Evolutionary conservation across 2,888 invertebrate species (phyloP).

Genomic region (Thecophora atra): DNA sequence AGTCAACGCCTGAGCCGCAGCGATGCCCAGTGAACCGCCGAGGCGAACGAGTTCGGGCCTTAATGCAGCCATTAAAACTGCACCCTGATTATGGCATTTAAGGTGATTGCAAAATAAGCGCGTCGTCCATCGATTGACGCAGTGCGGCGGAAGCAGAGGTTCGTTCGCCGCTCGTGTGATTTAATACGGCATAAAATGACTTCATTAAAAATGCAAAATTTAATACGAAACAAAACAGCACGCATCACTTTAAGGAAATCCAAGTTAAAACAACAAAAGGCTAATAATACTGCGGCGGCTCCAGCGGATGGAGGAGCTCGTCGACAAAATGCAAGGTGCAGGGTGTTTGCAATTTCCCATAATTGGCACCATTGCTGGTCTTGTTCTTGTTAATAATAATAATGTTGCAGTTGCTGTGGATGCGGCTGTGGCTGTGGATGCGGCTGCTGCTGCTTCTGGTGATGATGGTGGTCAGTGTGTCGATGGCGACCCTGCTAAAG

Average conservation of each 20-base stretch:
- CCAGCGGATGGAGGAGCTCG: slow-evolving; percentile 1
- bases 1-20: not conserved
- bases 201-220: slow-evolving; percentile 35
- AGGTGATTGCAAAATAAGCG: slow-evolving; percentile 58
- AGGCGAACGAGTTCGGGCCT: slow-evolving; percentile 28
- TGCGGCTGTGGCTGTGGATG: not conserved
- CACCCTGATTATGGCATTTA: slow-evolving; percentile 61
- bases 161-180: slow-evolving; percentile 20
- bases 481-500: slow-evolving; percentile 46
- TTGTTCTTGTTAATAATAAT: slow-evolving; percentile 53
- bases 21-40: not conserved
- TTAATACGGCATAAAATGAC: slow-evolving; percentile 32
- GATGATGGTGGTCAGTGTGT: not conserved
- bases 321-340: slow-evolving; percentile 59
- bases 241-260: slow-evolving; percentile 28
- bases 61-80: slow-evolving; percentile 61
- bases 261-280: slow-evolving; percentile 9
- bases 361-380: slow-evolving; percentile 58
- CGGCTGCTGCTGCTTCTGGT: not conserved
- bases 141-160: slow-evolving; percentile 14
- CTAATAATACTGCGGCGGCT: not conserved
- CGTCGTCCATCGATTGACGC: slow-evolving; percentile 18
- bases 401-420: not conserved
- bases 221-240: slow-evolving; percentile 11
- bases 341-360: slow-evolving; percentile 56